A percentile compares a stretch with the other conserved stretches of the same genome.
These are phyloP conservation scores for Eudorcas thomsonii DNA, from an alignment of 2,113 vertebrate species.

Conservation along the genomic window DNA sequence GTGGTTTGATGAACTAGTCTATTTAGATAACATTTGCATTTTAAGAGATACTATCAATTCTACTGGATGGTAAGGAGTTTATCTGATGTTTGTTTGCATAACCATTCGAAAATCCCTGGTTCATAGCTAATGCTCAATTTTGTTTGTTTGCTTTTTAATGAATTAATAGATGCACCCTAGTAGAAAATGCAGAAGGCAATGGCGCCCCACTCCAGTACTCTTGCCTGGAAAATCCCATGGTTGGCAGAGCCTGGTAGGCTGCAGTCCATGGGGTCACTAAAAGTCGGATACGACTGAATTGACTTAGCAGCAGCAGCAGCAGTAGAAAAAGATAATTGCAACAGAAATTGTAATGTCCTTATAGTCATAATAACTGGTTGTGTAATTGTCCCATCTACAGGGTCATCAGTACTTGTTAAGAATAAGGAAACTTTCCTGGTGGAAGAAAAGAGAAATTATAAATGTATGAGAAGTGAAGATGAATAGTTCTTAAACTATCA, in stretches of 20 bases:
- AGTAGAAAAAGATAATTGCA: not conserved
- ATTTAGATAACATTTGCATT: constrained; percentile 17
- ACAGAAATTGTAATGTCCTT: not conserved
- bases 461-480: not conserved
- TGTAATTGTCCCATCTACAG: not conserved
- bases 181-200: not conserved
- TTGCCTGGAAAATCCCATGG: not conserved
- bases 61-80: not conserved
- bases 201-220: not conserved
- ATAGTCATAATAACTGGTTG: not conserved
- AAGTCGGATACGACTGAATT: not conserved
- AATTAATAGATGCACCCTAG: not conserved
- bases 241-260: not conserved
- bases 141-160: not conserved
- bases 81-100: not conserved
- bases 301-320: not conserved
- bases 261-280: not conserved
- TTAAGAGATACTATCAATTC: not conserved
- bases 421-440: not conserved
- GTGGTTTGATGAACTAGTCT: not conserved
- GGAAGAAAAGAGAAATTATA: not conserved
- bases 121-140: not conserved
- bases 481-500: constrained; percentile 11
- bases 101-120: not conserved
- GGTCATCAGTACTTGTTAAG: not conserved